These are phyloP conservation scores for Protobothrops mucrosquamatus DNA, from an alignment of 2,113 vertebrate species.

Conservation along the genomic window DNA sequence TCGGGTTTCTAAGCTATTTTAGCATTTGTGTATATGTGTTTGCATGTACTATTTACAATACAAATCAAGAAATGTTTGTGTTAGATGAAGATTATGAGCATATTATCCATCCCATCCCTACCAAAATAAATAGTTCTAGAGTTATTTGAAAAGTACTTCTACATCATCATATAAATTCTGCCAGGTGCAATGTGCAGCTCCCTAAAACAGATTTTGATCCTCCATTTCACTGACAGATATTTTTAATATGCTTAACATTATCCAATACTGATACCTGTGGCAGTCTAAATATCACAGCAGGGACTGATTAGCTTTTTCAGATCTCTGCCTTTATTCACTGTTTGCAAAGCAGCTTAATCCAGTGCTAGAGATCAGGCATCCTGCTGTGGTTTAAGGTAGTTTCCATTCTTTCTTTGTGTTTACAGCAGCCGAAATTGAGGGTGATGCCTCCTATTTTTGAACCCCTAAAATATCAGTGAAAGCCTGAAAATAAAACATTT, in stretches of 20 bases:
- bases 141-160: not conserved
- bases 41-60: rapidly evolving
- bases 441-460: slow-evolving; percentile 59
- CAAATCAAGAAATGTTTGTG: not conserved
- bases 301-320: slow-evolving; percentile 82
- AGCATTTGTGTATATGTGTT: not conserved
- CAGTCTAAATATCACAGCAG: slow-evolving; percentile 78
- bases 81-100: not conserved
- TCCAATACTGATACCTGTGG: slow-evolving; percentile 64
- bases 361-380: slow-evolving; percentile 68
- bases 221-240: slow-evolving; percentile 68
- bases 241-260: slow-evolving; percentile 76
- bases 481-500: slow-evolving; percentile 39
- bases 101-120: not conserved
- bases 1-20: not conserved
- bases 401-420: slow-evolving; percentile 69
- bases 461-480: slow-evolving; percentile 49
- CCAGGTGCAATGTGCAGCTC: slow-evolving; percentile 29
- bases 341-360: slow-evolving; percentile 77
- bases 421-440: slow-evolving; percentile 63
- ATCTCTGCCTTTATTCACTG: slow-evolving; percentile 74
- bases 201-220: slow-evolving; percentile 43
- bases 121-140: slow-evolving; percentile 15
- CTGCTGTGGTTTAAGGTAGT: slow-evolving; percentile 67
- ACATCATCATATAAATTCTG: slow-evolving; percentile 10